Evolutionary conservation across 2,113 vertebrate species (phyloP), one percentile per base, ranked within the genome.

Genomic region (Oreotragus oreotragus): DNA sequence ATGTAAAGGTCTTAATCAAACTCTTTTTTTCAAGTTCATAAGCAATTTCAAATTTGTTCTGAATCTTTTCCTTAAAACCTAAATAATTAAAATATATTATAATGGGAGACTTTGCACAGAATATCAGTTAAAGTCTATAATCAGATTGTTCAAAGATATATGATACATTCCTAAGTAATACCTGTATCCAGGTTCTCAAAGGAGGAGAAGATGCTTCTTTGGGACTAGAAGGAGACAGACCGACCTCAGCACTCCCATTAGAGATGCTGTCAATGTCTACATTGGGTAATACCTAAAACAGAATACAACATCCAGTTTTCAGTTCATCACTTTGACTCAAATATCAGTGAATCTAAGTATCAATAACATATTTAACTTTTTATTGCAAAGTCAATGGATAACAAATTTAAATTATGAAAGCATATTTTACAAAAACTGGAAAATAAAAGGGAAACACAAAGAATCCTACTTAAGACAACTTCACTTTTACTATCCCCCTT

Each of bases 231-330:
- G 64, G 55, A 64, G 47, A 6, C 0, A 95, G 88, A 57, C 30
- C 70, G 21, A 27, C 11, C 5, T 84, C 97, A n/a, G 27, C 39
- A 66, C 97, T 98, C 84, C 79, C 95, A 95, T 98, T 98, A 7
- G 98, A 98, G 98, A 97, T 43, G 93, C 99, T 99, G 83, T 99
- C 98, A 91, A 99, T 99, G 95, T 99, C 99, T 87, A 99, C 98
- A 89, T 83, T 99, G 23, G 99, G 99, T 77, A 99, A 98, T 33
- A 99, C 98, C 99, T 99, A 97, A n/a, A 96, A 87, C 2, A 97
- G 60, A 97, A 84, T 57, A 84, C 23, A 94, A 55, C 28, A 66
- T 23, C 4, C 6, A 95, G 70, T 7, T 36, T 96, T 95, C 27
- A 27, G 3, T 30, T 91, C 19, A 77, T 62, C n/a, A 93, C 51